Conservation (phyloP, 2,797 vertebrate species). For the Peromyscus eremicus region DNA sequence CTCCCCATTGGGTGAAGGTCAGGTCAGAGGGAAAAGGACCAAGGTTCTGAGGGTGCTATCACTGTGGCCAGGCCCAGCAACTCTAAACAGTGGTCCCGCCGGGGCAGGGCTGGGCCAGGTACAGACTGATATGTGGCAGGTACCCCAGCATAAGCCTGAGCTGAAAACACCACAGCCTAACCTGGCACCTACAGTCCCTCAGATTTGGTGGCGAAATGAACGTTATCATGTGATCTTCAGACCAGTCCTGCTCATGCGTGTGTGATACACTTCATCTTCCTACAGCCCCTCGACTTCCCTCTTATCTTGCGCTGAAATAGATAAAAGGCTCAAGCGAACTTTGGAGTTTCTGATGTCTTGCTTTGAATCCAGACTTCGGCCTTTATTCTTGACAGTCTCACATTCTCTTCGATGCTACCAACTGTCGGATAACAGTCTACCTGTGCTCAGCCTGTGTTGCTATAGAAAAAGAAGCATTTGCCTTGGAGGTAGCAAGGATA, state of each 20-base stretch:
- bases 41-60: slow-evolving; percentile 11
- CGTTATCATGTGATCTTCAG: accelerated
- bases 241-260: not conserved
- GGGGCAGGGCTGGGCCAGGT: not conserved
- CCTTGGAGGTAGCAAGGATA: not conserved
- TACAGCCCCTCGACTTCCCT: not conserved
- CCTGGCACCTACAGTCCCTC: not conserved
- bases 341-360: slow-evolving; percentile 27
- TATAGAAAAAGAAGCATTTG: not conserved
- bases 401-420: not conserved
- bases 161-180: not conserved
- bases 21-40: not conserved
- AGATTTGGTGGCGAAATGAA: not conserved
- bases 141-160: not conserved
- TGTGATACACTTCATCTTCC: not conserved
- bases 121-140: not conserved
- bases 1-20: not conserved
- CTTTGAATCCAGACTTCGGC: slow-evolving; percentile 59
- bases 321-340: not conserved
- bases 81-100: not conserved
- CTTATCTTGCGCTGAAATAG: not conserved
- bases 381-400: slow-evolving; percentile 6
- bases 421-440: not conserved
- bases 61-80: not conserved
- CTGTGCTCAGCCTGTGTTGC: not conserved